A percentile compares a stretch with the other conserved stretches of the same genome.
Conservation (phyloP, 2,113 vertebrate genomes). For the Istiophorus platypterus region DNA sequence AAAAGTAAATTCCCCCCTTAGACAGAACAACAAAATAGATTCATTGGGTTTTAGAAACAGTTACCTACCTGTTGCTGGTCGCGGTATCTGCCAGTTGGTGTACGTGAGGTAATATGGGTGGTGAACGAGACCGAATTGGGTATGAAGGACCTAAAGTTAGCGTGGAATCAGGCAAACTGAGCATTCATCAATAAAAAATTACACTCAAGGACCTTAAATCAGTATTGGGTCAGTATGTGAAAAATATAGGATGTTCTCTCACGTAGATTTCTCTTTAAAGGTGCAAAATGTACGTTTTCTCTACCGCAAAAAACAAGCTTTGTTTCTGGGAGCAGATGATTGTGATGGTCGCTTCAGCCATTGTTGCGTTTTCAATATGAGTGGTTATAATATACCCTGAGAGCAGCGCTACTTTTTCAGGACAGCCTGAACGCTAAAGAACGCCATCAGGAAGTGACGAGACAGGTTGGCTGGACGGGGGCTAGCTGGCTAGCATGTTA, state of each 20-base stretch:
- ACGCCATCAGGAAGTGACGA: too few species aligned
- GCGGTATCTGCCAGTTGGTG: neutral
- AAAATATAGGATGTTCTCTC: neutral
- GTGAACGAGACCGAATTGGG: neutral
- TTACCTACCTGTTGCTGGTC: constrained; percentile 28
- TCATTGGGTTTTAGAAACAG: constrained; percentile 15
- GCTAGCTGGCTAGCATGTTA: too few species aligned
- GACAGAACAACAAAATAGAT: constrained; percentile 51
- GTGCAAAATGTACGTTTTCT: too few species aligned
- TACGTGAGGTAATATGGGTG: neutral
- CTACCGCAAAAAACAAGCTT: too few species aligned
- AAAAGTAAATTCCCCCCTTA: constrained; percentile 52
- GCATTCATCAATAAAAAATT: neutral
- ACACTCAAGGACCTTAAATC: neutral
- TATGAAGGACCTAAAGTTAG: neutral
- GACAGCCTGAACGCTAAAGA: too few species aligned
- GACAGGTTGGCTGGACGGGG: too few species aligned
- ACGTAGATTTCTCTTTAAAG: neutral
- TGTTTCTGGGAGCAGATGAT: too few species aligned
- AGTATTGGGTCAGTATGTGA: neutral
- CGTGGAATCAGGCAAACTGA: neutral
- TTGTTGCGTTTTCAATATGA: too few species aligned
- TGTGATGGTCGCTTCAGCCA: too few species aligned
- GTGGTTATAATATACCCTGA: too few species aligned
- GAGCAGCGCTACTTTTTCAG: too few species aligned